These are phyloP conservation scores for Fragum sueziense DNA, from an alignment of 2,888 invertebrate species.

Conservation along the genomic window DNA sequence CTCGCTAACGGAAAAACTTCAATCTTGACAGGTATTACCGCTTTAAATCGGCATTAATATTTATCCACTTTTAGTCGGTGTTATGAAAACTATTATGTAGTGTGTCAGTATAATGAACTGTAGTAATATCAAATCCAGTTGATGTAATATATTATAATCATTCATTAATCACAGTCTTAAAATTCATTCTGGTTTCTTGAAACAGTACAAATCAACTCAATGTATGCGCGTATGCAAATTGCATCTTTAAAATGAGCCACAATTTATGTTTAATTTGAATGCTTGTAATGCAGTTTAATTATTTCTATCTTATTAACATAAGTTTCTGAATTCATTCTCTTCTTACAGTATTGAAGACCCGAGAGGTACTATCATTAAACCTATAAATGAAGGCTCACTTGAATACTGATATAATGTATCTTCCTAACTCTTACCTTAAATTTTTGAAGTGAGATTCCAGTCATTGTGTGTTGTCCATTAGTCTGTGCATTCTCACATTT, in stretches of 20 bases:
- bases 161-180: too few species aligned
- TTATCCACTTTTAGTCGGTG: too few species aligned
- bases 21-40: too few species aligned
- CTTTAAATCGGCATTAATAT: too few species aligned
- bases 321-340: not conserved
- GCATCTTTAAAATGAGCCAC: not conserved
- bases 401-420: not conserved
- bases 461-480: not conserved
- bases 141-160: too few species aligned
- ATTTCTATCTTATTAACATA: not conserved
- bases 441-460: not conserved
- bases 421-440: constrained; percentile 14
- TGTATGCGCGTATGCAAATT: too few species aligned
- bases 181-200: too few species aligned
- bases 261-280: not conserved
- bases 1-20: too few species aligned
- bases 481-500: constrained; percentile 9
- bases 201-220: not conserved
- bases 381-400: not conserved
- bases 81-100: too few species aligned
- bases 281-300: not conserved
- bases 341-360: not conserved
- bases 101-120: too few species aligned
- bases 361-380: not conserved
- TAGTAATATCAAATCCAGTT: too few species aligned